Evolutionary conservation across 2,797 vertebrate genomes (phyloP).

Genomic region (Sparus aurata): DNA sequence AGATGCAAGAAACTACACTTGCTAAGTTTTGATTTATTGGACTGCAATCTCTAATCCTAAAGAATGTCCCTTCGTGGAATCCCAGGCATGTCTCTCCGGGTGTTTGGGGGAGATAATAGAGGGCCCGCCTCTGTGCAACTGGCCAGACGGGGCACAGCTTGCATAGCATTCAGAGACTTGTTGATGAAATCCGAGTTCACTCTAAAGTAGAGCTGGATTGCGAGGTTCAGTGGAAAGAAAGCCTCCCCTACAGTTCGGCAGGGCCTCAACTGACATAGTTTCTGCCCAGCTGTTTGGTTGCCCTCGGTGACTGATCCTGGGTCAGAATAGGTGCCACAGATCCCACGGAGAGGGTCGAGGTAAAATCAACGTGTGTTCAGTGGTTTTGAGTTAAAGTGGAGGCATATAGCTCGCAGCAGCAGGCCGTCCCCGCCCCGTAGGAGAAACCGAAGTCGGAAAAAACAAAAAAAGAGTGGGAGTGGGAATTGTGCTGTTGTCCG

Average conservation of each 20-base stretch:
- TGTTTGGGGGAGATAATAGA: conserved; percentile 35
- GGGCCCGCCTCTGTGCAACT: conserved; percentile 15
- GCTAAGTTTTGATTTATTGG: background rate
- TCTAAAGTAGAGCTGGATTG: conserved; percentile 42
- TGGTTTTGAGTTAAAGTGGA: conserved; percentile 33
- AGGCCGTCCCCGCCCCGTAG: conserved; percentile 32
- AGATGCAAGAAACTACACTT: background rate
- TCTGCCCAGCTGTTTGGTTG: conserved; percentile 68
- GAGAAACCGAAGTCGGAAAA: conserved; percentile 33
- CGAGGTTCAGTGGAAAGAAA: conserved; percentile 38
- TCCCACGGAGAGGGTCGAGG: conserved; percentile 38
- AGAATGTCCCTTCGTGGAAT: conserved; percentile 28
- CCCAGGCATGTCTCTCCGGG: conserved; percentile 22
- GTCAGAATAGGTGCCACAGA: conserved; percentile 20
- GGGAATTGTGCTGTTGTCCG: conserved; percentile 14
- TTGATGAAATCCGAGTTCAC: conserved; percentile 65
- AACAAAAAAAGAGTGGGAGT: conserved; percentile 20
- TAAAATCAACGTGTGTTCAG: conserved; percentile 15
- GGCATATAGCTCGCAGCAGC: conserved; percentile 12
- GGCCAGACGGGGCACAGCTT: conserved; percentile 54
- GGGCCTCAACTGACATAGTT: conserved; percentile 56
- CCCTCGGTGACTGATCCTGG: conserved; percentile 62
- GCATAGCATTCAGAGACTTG: conserved; percentile 51
- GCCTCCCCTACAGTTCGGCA: conserved; percentile 51
- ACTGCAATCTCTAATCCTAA: conserved; percentile 24